These are phyloP conservation scores for Oceanodroma tethys DNA, from an alignment of 2,113 vertebrate genomes.

Conservation along the genomic window DNA sequence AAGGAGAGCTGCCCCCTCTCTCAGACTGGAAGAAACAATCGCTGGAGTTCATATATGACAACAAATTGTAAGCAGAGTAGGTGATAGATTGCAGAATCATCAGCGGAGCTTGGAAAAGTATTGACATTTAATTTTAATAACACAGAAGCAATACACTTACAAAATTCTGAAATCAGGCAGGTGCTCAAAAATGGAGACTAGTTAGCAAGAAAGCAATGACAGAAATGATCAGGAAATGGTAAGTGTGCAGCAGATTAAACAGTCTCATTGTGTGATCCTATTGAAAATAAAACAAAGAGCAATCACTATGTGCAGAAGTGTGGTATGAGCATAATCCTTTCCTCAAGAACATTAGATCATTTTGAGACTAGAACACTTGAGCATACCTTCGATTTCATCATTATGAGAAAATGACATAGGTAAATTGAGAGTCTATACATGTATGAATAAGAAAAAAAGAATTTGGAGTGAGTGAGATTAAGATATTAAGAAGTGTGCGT, in stretches of 20 bases:
- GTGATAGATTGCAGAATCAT: background rate
- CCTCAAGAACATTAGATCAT: background rate
- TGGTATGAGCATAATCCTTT: background rate
- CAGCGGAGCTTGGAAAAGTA: background rate
- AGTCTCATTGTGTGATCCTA: background rate
- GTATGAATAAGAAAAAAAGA: background rate
- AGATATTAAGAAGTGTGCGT: background rate
- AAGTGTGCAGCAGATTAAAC: background rate
- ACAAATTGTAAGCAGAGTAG: background rate
- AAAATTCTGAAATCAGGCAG: background rate
- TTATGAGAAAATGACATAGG: background rate
- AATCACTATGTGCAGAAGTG: background rate
- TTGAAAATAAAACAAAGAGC: background rate
- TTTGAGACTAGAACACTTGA: background rate
- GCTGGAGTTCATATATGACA: background rate
- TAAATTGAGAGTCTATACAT: background rate
- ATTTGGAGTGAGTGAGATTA: background rate
- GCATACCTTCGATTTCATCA: background rate
- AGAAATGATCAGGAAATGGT: background rate
- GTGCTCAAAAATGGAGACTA: background rate
- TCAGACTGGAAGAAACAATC: background rate
- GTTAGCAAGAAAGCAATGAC: background rate
- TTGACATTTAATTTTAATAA: background rate
- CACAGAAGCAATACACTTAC: background rate
- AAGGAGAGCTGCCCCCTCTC: background rate